Base-by-base conservation (phyloP, 1,140 invertebrate genomes). In the Rhyzopertha dominica region DNA sequence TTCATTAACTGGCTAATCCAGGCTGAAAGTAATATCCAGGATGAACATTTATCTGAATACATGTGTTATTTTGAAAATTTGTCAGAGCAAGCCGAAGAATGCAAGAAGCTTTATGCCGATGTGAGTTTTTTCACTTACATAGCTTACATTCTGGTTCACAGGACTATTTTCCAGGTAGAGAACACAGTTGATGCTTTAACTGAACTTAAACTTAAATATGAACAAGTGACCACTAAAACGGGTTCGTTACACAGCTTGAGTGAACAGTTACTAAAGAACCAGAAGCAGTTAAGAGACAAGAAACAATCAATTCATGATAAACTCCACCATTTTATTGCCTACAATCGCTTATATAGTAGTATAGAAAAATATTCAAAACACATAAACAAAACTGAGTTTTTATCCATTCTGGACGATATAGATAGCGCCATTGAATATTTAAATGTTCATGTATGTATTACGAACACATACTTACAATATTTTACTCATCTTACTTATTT, bases 391-490 rank as follows among this genome's bases (percentile, higher is more conserved):
- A 1, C 85, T 83, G 39, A 90, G 82, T 68, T 88, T 91, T 57
- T 78, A 78, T 76, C 79, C 36, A 76, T 92, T 40, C 69, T 97
- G 8, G 81, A 83, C 20, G 81, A 88, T 57, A 84, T 97, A 36
- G 91, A 96, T 68, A 80, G 84, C 18, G 92, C 90, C 54, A 82
- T 95, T 41, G 76, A 81, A 4, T 96, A 94, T 70, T 79, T 96
- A 62, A 80, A 81, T 29, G 72, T 71, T 42, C 87, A 95, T 77
- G 84, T 89, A 70, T 82, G 78, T 75, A 29, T 40, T 25, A 40
- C 12, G 32, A 20, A 12, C 16, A 35, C 20, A 28, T 45, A 17
- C 13, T 37, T 46, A 36, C 20, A 24, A n/a, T 23, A 32, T 32
- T 43, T 36, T 1, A 35, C 26, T 18, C 10, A 18, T 10, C 14